Evolutionary conservation across 2,797 vertebrate species (phyloP), one percentile per base, ranked within the genome.

Genomic region (Euphonia xanthogaster): DNA sequence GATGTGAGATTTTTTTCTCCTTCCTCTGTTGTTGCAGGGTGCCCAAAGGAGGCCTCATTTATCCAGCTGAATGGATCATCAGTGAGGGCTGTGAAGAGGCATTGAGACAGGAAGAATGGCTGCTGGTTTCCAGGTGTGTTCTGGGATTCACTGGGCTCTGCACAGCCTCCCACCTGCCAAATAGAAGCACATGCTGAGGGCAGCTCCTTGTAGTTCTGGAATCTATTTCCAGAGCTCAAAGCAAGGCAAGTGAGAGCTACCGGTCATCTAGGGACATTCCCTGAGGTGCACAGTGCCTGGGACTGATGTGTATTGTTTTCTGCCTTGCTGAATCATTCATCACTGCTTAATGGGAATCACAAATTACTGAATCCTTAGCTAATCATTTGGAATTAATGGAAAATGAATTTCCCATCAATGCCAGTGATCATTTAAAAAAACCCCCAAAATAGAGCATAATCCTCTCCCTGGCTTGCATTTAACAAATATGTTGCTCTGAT

Each of bases 281-380:
- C 24, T 10, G 57, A n/a, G 22, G 20, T 12, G 25, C 53, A 4
- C 7, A 37, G 2, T 67, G 50, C 33, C 6, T 60, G 33, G 16
- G 24, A 17, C 0, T 53, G 28, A 6, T 11, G 0, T 4, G 9
- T 5, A 1, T 12, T 39, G 23, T n/a, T 50, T 73, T n/a, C 61
- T 70, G 57, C 45, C 40, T 78, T 67, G 50, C 58, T 74, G 23
- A 60, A 7, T 55, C 47, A 22, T n/a, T 55, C 47, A 22, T n/a
- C 25, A 5, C 78, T 53, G 25, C 31, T 45, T 60, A 70, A 62
- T 55, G 40, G 9, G 6, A 50, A 10, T 47, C 63, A 47, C 27
- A 30, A 28, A 21, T 51, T 30, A 44, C 0, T 31, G 39, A 45
- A 35, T 35, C 23, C 33, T 75, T 61, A 53, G 25, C 16, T 77